A percentile compares a stretch with the other conserved stretches of the same genome.
phyloP scores from a whole-genome alignment of 2,888 invertebrate species.

The Itoplectis maculator region DNA sequence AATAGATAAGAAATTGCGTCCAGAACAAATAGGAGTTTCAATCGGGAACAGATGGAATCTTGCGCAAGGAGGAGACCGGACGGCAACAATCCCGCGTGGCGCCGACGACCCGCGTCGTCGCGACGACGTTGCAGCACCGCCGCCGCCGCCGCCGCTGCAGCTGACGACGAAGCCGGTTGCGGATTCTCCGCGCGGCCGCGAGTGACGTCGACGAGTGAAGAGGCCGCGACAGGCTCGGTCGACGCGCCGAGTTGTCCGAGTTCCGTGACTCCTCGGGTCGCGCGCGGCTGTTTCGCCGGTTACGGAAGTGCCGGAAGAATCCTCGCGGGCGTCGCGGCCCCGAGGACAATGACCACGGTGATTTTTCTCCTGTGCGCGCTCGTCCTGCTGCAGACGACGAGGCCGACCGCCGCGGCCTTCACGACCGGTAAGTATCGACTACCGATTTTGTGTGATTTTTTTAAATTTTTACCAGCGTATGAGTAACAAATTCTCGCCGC shows the following conservation, averaged over 20 bases:
- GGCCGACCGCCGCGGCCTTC: constrained; percentile 77
- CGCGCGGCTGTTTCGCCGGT: constrained; percentile 32
- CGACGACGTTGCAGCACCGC: no score
- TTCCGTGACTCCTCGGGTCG: background rate
- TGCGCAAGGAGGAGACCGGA: constrained; percentile 14
- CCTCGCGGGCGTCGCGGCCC: constrained; percentile 41
- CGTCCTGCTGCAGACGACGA: constrained; percentile 74
- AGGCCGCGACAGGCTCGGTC: constrained; percentile 56
- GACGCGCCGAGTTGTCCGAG: constrained; percentile 24
- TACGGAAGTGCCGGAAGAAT: constrained; percentile 53
- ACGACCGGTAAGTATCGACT: constrained; percentile 78
- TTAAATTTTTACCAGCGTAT: no score
- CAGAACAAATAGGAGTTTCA: no score
- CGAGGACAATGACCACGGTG: constrained; percentile 73
- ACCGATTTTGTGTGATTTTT: no score
- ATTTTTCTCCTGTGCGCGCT: constrained; percentile 73
- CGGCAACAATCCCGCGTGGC: constrained; percentile 14
- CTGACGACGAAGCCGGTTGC: background rate
- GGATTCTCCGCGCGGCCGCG: background rate
- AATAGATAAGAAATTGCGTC: background rate
- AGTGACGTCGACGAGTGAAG: constrained; percentile 55
- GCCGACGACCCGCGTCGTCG: constrained; percentile 1
- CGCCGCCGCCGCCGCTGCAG: background rate
- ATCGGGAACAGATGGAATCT: constrained; percentile 58
- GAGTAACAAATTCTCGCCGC: no score